A percentile compares a stretch with the other conserved stretches of the same genome.
These are phyloP conservation scores for Drosophila obscura DNA, from an alignment of 1,140 invertebrate genomes.

Conservation along the genomic window DNA sequence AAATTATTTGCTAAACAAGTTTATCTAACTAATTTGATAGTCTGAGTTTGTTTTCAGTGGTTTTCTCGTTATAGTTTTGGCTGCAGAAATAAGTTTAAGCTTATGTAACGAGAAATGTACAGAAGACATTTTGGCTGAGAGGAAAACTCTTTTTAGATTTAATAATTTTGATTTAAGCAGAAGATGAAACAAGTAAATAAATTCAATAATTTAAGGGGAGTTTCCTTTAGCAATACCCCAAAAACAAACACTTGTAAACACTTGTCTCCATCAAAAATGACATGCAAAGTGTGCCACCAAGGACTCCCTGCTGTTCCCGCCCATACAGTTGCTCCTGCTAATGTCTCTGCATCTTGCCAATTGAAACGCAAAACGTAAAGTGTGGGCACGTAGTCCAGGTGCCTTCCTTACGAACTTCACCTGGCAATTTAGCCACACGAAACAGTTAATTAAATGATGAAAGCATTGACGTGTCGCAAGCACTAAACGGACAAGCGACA, in stretches of 20 bases:
- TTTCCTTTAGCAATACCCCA: too few species aligned
- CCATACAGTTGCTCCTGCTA: conserved; percentile 50
- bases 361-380: conserved; percentile 35
- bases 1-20: conserved; percentile 39
- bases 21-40: conserved; percentile 18
- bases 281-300: conserved; percentile 58
- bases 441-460: conserved; percentile 82
- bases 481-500: conserved; percentile 30
- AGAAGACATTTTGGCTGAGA: too few species aligned
- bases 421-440: conserved; percentile 47
- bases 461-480: conserved; percentile 76
- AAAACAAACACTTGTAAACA: too few species aligned
- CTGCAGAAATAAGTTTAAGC: too few species aligned
- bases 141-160: too few species aligned
- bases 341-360: conserved; percentile 57
- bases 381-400: conserved; percentile 21
- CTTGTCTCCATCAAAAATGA: conserved; percentile 67
- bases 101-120: too few species aligned
- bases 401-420: conserved; percentile 10
- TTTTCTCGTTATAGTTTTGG: too few species aligned
- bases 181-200: too few species aligned
- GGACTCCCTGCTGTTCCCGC: conserved; percentile 11
- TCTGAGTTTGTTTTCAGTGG: too few species aligned
- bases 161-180: too few species aligned
- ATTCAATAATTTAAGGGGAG: too few species aligned